Evolutionary conservation across 2,797 vertebrate species (phyloP).

Genomic region (Sebastes goodei): DNA sequence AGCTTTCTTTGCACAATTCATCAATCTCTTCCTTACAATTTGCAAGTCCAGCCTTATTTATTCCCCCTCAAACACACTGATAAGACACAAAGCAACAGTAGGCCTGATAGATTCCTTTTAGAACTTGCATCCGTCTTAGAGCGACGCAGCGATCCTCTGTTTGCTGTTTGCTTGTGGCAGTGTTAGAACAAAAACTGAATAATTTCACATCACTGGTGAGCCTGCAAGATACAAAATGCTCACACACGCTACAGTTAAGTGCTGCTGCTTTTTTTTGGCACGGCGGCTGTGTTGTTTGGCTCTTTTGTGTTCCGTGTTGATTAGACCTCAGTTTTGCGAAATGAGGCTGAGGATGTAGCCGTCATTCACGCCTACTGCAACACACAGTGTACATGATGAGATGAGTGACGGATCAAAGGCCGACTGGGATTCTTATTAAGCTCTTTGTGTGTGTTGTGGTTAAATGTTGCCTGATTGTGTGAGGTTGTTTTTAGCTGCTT

Average conservation of each 20-base stretch:
- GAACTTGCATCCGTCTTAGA: neutral
- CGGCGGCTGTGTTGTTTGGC: neutral
- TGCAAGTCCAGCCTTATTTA: neutral
- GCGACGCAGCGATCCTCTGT: neutral
- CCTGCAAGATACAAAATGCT: neutral
- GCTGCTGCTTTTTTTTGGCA: constrained; percentile 18
- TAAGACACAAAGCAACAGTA: neutral
- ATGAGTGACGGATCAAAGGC: constrained; percentile 50
- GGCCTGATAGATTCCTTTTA: constrained; percentile 10
- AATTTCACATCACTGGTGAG: neutral
- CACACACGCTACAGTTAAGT: neutral
- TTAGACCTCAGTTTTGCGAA: constrained; percentile 30
- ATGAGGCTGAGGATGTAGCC: constrained; percentile 16
- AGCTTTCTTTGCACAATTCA: neutral
- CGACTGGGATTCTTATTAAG: constrained; percentile 11
- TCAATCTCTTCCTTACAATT: constrained; percentile 24
- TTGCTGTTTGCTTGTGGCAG: neutral
- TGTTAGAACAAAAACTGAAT: constrained; percentile 11
- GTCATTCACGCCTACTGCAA: constrained; percentile 8
- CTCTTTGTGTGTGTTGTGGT: neutral
- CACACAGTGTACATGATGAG: neutral
- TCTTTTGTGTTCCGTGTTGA: constrained; percentile 20
- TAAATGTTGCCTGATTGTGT: constrained; percentile 35
- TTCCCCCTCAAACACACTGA: neutral
- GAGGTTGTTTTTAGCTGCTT: constrained; percentile 6